Base-by-base conservation (phyloP, 2,888 invertebrate genomes). In the Lepidonotus clava region DNA sequence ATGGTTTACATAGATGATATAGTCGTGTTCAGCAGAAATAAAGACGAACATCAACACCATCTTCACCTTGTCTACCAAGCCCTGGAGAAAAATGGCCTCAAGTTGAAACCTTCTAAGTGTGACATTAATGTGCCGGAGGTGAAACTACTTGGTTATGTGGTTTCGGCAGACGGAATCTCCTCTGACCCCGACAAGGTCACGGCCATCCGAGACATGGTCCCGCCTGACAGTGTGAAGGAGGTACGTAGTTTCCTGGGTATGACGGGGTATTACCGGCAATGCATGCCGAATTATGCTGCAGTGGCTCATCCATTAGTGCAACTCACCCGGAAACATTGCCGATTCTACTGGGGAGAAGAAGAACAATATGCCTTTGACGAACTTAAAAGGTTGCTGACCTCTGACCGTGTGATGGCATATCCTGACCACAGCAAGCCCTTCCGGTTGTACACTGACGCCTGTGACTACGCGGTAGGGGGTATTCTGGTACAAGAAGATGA, bases 91-190 rank as follows among this genome's bases (percentile, higher is more conserved):
- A 21, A 61, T 56, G 71, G 83, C 0, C 34, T 86, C 21, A 61
- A 51, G 36, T 21, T 53, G n/a, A 86, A 77, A n/a, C 53, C 24
- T 0, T 53, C 53, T 2, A 86, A 86, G 46, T 77, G 86, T 56
- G 6, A 77, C n/a, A n/a, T n/a, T 24, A 24, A 38, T 34, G 11
- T 46, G 8, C 14, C n/a, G 21, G 34, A 14, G 21, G 71, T 85
- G 38, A 87, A 86, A 24, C 87, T 88, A 61, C 71, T 89, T n/a
- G 89, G 90, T 5, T 88, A 89, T 83, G 85, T 87, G 14, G 80
- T 90, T 24, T 56, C 61, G 38, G 46, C 6, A 36, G 46, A 88
- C 1, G 88, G 88, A 21, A 87, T 90, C 34, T 21, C n/a, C 6
- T 41, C 83, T 5, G 88, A 89, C 46, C 87, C 88, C 2, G 86